Evolutionary conservation across 2,113 vertebrate genomes (phyloP).

Genomic region (Anarhynchus alexandrinus): DNA sequence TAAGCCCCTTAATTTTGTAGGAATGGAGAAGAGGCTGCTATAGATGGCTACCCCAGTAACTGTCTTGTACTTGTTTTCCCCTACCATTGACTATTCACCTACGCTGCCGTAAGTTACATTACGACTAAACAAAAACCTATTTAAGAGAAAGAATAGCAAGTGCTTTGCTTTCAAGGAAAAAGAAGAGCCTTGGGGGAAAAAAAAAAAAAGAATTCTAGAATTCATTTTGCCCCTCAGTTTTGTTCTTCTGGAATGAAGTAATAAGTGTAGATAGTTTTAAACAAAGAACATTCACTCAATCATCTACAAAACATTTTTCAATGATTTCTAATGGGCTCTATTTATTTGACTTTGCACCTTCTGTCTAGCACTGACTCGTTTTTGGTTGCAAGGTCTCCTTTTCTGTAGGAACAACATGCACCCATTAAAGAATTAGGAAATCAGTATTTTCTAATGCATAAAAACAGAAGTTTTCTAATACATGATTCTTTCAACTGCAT

Average conservation of each 20-base stretch:
- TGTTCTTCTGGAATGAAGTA: background rate
- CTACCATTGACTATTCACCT: constrained; percentile 15
- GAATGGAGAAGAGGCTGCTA: constrained; percentile 35
- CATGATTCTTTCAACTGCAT: background rate
- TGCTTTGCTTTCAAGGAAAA: constrained; percentile 40
- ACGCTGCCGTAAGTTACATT: background rate
- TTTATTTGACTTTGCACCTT: background rate
- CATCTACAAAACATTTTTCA: background rate
- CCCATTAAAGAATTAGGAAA: background rate
- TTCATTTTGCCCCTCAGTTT: background rate
- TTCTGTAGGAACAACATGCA: background rate
- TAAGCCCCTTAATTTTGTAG: constrained; percentile 40
- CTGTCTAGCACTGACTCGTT: no score
- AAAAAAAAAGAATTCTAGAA: background rate
- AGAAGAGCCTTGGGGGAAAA: background rate
- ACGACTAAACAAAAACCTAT: background rate
- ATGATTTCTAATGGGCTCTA: background rate
- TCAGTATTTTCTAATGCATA: background rate
- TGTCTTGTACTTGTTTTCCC: constrained; percentile 38
- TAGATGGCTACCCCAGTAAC: constrained; percentile 34
- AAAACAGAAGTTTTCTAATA: background rate
- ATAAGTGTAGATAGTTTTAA: background rate
- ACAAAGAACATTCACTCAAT: background rate
- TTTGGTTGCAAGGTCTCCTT: background rate
- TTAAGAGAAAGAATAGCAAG: constrained; percentile 11